Conservation (phyloP, 2,113 vertebrate species). For the Origma solitaria region DNA sequence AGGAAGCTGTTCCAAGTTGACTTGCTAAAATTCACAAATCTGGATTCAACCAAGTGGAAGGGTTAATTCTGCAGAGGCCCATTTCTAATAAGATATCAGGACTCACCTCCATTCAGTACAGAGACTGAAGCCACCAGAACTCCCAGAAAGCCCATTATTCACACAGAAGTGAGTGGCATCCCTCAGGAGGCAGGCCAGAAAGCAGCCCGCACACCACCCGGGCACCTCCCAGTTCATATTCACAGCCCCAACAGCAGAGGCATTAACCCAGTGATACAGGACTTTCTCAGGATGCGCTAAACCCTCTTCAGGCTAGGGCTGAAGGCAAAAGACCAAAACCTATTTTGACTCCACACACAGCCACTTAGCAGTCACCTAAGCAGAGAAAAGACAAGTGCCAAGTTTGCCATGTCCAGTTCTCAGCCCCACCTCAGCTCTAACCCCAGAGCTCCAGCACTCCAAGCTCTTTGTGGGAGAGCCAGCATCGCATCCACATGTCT, state of each 20-base stretch:
- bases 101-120: neutral
- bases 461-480: neutral
- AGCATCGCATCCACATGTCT: neutral
- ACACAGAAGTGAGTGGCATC: neutral
- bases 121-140: neutral
- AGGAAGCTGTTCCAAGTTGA: neutral
- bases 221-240: neutral
- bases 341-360: neutral
- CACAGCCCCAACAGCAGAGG: neutral
- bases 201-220: neutral
- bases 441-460: neutral
- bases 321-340: neutral
- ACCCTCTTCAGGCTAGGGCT: neutral
- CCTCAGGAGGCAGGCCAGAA: neutral
- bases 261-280: neutral
- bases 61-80: neutral
- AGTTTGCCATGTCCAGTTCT: neutral
- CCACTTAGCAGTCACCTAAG: too few relatives aligned
- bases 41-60: neutral
- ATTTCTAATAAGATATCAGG: neutral
- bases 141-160: neutral
- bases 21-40: neutral
- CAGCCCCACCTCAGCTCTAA: neutral
- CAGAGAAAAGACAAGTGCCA: rapidly evolving
- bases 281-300: neutral